Percentiles rank a stretch among this genome's conserved stretches.
phyloP scores from a whole-genome alignment of 2,888 invertebrate species.

The Agrenia bidenticulata region DNA sequence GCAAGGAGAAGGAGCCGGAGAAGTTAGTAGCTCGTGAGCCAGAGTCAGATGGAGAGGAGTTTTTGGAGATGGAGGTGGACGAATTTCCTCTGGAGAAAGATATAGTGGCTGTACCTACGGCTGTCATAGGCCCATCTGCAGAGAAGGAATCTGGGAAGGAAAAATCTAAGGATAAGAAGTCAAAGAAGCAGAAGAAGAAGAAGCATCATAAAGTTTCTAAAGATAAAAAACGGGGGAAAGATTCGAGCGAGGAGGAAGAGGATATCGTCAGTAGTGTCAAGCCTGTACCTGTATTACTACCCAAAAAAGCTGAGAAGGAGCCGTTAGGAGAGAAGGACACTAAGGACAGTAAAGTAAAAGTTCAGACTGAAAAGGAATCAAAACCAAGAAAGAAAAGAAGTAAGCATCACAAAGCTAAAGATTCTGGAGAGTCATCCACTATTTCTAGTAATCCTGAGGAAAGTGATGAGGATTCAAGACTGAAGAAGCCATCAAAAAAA shows the following conservation, averaged over 20 bases:
- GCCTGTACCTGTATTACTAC: not conserved
- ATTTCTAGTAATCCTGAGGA: not conserved
- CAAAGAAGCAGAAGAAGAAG: conserved; percentile 39
- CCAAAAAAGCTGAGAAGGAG: not conserved
- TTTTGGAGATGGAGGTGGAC: too few relatives aligned
- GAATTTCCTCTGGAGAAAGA: conserved; percentile 45
- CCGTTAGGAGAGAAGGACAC: too few relatives aligned
- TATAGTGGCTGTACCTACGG: conserved; percentile 11
- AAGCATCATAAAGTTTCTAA: too few relatives aligned
- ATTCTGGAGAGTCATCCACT: not conserved
- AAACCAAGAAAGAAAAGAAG: conserved; percentile 21
- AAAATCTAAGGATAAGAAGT: conserved; percentile 31
- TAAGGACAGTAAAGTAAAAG: not conserved
- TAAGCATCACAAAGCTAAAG: not conserved
- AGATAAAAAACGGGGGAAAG: conserved; percentile 24
- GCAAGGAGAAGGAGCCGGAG: conserved; percentile 26
- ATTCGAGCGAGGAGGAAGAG: conserved; percentile 20
- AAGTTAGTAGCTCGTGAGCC: not conserved
- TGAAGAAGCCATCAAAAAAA: not conserved
- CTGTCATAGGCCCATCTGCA: too few relatives aligned
- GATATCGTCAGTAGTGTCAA: conserved; percentile 17
- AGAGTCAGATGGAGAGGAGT: not conserved
- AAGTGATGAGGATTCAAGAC: not conserved
- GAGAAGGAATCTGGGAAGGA: conserved; percentile 16
- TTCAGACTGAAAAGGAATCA: not conserved